Conservation (phyloP, 1,140 invertebrate species). For the Eumaeus atala region DNA sequence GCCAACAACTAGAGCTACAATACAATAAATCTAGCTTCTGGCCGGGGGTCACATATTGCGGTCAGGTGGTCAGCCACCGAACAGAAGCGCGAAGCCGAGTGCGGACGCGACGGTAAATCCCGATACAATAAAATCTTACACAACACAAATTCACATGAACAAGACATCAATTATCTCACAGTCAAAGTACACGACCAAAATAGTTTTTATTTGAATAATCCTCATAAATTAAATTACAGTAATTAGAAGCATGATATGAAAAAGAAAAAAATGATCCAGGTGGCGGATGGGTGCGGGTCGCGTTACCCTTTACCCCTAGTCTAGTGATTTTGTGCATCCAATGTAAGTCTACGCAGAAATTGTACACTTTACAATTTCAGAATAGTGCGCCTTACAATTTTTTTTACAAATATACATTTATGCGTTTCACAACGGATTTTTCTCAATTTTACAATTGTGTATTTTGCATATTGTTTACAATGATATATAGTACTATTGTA, state of each 20-base stretch:
- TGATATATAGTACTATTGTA: too few relatives aligned
- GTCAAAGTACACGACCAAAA: slow-evolving; percentile 71
- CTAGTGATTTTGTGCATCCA: neutral
- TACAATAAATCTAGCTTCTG: slow-evolving; percentile 52
- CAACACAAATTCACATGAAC: slow-evolving; percentile 73
- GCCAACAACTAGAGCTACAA: slow-evolving; percentile 59
- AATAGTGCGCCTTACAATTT: too few relatives aligned
- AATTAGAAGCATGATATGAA: slow-evolving; percentile 51
- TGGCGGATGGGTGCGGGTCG: slow-evolving; percentile 30
- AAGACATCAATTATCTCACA: slow-evolving; percentile 67
- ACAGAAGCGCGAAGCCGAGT: slow-evolving; percentile 60
- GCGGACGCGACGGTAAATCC: slow-evolving; percentile 59
- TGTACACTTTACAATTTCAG: too few relatives aligned
- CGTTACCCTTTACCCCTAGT: slow-evolving; percentile 12
- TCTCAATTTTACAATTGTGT: slow-evolving; percentile 15
- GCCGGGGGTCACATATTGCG: slow-evolving; percentile 58
- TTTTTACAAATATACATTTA: too few relatives aligned
- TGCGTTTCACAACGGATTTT: too few relatives aligned
- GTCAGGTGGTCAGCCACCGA: slow-evolving; percentile 54
- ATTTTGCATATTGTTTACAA: slow-evolving; percentile 4
- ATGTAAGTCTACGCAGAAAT: too few relatives aligned
- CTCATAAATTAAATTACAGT: slow-evolving; percentile 49
- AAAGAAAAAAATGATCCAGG: slow-evolving; percentile 26
- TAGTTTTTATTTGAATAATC: slow-evolving; percentile 57
- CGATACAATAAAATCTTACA: slow-evolving; percentile 47